These are phyloP conservation scores for Drosophila longiperda DNA, from an alignment of 2,888 invertebrate species.

Conservation along the genomic window DNA sequence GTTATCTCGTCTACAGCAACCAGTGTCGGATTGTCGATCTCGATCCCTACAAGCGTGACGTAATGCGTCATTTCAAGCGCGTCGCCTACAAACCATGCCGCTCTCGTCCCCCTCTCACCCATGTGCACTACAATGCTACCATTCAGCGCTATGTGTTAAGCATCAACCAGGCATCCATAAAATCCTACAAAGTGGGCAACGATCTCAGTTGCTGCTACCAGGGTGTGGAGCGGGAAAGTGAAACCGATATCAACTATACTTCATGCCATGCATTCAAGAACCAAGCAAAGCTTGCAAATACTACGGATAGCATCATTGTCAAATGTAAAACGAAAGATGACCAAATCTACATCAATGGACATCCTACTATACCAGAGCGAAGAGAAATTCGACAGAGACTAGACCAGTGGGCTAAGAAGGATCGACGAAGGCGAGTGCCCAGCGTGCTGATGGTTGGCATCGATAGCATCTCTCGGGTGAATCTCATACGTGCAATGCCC, in stretches of 20 bases:
- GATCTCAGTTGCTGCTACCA: conserved; percentile 83
- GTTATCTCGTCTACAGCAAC: conserved; percentile 86
- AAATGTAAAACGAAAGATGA: conserved; percentile 84
- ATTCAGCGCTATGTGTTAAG: conserved; percentile 74
- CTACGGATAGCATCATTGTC: conserved; percentile 86
- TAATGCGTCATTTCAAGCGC: conserved; percentile 86
- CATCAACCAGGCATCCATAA: conserved; percentile 72
- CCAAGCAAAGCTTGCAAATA: conserved; percentile 79
- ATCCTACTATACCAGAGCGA: conserved; percentile 86
- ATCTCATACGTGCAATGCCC: conserved; percentile 91
- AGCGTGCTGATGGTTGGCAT: conserved; percentile 93
- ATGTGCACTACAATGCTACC: conserved; percentile 68
- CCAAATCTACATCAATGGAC: conserved; percentile 85
- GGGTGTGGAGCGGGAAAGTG: conserved; percentile 78
- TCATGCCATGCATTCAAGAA: conserved; percentile 85
- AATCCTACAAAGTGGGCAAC: conserved; percentile 60
- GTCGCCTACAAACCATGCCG: conserved; percentile 86
- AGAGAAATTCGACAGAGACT: conserved; percentile 85
- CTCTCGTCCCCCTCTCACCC: conserved; percentile 79
- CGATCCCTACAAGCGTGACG: conserved; percentile 87
- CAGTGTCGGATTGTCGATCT: conserved; percentile 88
- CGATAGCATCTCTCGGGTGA: conserved; percentile 93
- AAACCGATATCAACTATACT: conserved; percentile 76
- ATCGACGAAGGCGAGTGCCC: conserved; percentile 73
- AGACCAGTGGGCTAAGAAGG: conserved; percentile 66